Percentiles rank a stretch among this genome's conserved stretches.
These are phyloP conservation scores for Cynocephalus volans DNA, from an alignment of 2,113 vertebrate genomes.

Conservation along the genomic window DNA sequence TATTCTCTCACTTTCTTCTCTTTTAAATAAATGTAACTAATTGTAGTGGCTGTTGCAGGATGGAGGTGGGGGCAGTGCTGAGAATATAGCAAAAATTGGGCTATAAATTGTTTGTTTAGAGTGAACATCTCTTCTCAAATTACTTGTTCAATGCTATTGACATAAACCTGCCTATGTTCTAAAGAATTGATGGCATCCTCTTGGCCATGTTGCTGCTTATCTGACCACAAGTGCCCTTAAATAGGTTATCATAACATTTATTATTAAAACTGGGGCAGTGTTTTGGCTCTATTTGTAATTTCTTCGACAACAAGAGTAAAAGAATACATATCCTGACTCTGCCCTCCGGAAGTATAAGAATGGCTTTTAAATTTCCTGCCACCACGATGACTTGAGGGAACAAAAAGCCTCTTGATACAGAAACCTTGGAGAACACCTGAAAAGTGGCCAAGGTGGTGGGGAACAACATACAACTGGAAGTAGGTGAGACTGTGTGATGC, in stretches of 20 bases:
- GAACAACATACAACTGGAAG: background rate
- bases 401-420: background rate
- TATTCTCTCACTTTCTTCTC: background rate
- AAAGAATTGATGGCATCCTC: background rate
- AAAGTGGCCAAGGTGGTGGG: background rate
- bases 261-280: background rate
- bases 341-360: background rate
- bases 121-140: slow-evolving; percentile 14
- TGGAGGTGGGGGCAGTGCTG: background rate
- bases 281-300: background rate
- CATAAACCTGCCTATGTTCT: background rate
- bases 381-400: background rate
- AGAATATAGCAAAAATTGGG: slow-evolving; percentile 50
- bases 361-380: background rate
- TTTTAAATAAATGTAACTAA: slow-evolving; percentile 8
- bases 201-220: background rate
- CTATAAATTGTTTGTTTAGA: slow-evolving; percentile 22
- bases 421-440: background rate
- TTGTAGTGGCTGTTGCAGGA: background rate
- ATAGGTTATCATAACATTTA: background rate
- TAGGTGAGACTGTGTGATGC: background rate
- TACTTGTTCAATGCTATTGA: background rate
- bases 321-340: background rate
- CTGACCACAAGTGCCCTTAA: background rate
- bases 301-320: background rate